Evolutionary conservation across 2,113 vertebrate species (phyloP), one percentile per base, ranked within the genome.

Genomic region (Columba janthina): DNA sequence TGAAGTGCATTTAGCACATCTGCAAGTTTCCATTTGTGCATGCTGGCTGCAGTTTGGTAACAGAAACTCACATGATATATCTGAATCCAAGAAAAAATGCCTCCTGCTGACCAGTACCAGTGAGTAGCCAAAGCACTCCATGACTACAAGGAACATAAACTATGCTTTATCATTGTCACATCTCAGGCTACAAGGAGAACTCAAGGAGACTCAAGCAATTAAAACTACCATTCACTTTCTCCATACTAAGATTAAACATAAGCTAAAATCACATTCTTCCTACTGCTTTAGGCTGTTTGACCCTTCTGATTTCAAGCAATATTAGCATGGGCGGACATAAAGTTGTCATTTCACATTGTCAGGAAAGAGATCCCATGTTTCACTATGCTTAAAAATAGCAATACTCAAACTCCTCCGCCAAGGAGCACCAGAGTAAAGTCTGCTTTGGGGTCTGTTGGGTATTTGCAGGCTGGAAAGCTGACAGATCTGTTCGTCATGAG

Each of bases 161-260:
- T 64, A 32, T n/a, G 20, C 67, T 90, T 96, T 91, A 94, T 76
- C 88, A 31, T 90, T 84, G 87, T 90, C 83, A 19, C 28, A 70
- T 89, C 88, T 94, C 36, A 15, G 72, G 36, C 85, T 92, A 44
- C 76, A 92, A 95, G 92, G 86, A 93, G 77, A 96, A 65, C 44
- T 89, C 86, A 95, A 92, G 88, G 77, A 95, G 79, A 58, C 25
- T 88, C 40, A 46, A 50, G 70, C 80, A 89, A 93, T 95, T 88
- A 95, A 94, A 91, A 66, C 40, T 25, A 90, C 53, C 25, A 57
- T 54, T 75, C 50, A 20, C 44, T 75, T 93, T 94, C 79, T 75
- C 80, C 46, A 24, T 16, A 29, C 28, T 57, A 46, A 85, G 76
- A 81, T 92, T 90, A 93, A 93, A 85, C 66, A 88, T 61, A 81